phyloP scores from a whole-genome alignment of 2,888 invertebrate genomes.

The Diplolepis rosae region DNA sequence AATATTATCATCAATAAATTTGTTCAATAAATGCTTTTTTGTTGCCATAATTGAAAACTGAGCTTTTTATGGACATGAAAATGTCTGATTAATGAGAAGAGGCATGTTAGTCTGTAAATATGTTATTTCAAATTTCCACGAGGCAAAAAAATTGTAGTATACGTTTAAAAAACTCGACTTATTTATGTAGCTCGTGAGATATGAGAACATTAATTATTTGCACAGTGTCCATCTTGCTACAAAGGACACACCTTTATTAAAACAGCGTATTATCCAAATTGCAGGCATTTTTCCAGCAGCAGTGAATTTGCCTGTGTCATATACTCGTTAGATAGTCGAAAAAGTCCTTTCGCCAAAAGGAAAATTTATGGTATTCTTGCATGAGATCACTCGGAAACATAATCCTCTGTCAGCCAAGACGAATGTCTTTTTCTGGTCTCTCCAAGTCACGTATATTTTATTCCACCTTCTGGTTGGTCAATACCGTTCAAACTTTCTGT shows the following conservation, averaged over 20 bases:
- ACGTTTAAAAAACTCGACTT: too few species aligned
- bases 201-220: slow-evolving; percentile 33
- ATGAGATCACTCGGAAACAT: slow-evolving; percentile 56
- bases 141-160: background rate
- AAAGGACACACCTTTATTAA: slow-evolving; percentile 51
- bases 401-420: slow-evolving; percentile 52
- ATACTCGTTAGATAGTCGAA: slow-evolving; percentile 54
- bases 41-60: too few species aligned
- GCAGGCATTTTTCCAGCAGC: slow-evolving; percentile 50
- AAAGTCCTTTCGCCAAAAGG: slow-evolving; percentile 56
- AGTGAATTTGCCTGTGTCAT: slow-evolving; percentile 43
- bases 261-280: slow-evolving; percentile 56
- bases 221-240: slow-evolving; percentile 31
- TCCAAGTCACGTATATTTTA: slow-evolving; percentile 27
- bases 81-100: too few species aligned
- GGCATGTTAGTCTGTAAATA: too few species aligned
- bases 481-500: background rate
- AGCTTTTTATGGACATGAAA: too few species aligned
- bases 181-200: background rate
- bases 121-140: too few species aligned
- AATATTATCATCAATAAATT: too few species aligned
- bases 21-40: too few species aligned
- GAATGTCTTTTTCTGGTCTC: slow-evolving; percentile 44
- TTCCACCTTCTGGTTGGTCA: slow-evolving; percentile 18
- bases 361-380: slow-evolving; percentile 61